These are phyloP conservation scores for Ochotona curzoniae DNA, from an alignment of 2,113 vertebrate genomes.

Conservation along the genomic window DNA sequence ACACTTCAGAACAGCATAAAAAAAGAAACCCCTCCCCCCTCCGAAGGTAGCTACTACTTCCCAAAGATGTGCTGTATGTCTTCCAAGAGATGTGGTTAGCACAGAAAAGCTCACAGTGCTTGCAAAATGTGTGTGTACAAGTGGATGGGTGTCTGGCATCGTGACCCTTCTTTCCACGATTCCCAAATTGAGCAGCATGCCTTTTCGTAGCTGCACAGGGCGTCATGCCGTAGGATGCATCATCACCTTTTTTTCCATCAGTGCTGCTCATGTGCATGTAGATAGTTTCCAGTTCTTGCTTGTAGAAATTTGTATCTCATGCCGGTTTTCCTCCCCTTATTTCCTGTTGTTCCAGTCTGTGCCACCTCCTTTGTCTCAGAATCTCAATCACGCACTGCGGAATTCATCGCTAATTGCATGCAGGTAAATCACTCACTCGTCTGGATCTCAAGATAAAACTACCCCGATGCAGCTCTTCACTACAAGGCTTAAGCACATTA, in stretches of 20 bases:
- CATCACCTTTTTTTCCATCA: neutral
- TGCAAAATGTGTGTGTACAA: neutral
- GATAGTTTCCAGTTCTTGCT: neutral
- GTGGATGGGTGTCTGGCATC: neutral
- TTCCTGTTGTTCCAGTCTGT: neutral
- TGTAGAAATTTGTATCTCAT: neutral
- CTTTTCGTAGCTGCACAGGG: neutral
- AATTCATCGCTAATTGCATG: neutral
- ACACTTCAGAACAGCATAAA: neutral
- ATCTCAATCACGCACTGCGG: neutral
- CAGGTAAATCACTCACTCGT: neutral
- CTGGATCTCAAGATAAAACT: neutral
- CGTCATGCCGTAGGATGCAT: fast-evolving
- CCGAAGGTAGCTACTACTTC: neutral
- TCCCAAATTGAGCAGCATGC: neutral
- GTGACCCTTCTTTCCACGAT: too few relatives aligned
- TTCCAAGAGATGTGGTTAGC: neutral
- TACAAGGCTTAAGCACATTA: neutral
- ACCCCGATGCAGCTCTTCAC: neutral
- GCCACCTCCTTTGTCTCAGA: neutral
- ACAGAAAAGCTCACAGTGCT: neutral
- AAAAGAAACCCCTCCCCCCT: neutral
- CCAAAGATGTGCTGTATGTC: neutral
- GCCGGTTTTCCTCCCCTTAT: neutral
- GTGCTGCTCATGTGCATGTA: neutral